These are phyloP conservation scores for Sitta carolinensis DNA, from an alignment of 2,797 vertebrate species.

Conservation along the genomic window DNA sequence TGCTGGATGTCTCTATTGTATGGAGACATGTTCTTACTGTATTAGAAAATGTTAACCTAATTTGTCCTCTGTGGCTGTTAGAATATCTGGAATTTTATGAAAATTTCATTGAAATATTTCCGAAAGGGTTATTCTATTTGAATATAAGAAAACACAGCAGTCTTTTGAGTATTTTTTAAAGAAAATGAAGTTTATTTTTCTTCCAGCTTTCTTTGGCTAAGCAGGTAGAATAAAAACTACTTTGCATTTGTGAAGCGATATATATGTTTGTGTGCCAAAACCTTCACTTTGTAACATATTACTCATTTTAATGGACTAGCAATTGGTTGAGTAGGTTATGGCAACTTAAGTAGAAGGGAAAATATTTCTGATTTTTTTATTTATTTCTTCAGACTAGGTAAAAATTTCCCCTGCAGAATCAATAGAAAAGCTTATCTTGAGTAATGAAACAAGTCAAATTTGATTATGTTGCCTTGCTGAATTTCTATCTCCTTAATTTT, in stretches of 20 bases:
- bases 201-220: conserved; percentile 16
- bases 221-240: neutral
- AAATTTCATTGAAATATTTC: neutral
- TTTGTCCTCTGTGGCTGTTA: conserved; percentile 6
- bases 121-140: neutral
- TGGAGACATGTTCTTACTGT: neutral
- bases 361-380: neutral
- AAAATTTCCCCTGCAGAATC: neutral
- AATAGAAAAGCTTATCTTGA: neutral
- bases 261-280: neutral
- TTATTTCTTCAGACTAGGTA: neutral
- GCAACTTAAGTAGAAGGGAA: neutral
- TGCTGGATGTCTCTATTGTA: neutral
- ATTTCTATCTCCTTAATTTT: neutral
- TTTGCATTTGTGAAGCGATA: neutral
- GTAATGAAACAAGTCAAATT: neutral
- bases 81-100: conserved; percentile 19
- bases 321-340: neutral
- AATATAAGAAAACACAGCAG: neutral
- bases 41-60: neutral
- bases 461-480: neutral
- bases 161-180: neutral
- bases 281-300: neutral
- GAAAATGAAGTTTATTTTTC: neutral
- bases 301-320: neutral